Evolutionary conservation across 2,888 invertebrate genomes (phyloP).

Genomic region (Seladonia tumulorum): DNA sequence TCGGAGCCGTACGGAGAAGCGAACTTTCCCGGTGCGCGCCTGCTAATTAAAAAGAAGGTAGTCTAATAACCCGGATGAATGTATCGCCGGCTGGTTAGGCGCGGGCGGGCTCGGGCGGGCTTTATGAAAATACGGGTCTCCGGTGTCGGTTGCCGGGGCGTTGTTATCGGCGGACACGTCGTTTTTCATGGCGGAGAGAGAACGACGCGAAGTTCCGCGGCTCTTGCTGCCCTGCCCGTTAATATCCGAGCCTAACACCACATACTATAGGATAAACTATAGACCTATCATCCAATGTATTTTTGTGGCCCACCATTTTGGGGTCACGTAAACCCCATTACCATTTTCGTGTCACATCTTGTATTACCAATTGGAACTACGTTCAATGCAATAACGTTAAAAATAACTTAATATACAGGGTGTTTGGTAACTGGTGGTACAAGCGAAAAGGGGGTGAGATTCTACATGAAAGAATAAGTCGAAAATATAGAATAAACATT

Average conservation of each 20-base stretch:
- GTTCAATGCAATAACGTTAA: no score
- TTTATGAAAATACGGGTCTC: conserved; percentile 63
- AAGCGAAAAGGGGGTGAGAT: no score
- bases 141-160: conserved; percentile 13
- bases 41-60: conserved; percentile 63
- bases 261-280: no score
- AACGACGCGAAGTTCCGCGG: conserved; percentile 30
- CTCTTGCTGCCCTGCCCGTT: not conserved
- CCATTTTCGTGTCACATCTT: no score
- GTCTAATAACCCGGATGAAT: conserved; percentile 65
- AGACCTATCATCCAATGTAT: no score
- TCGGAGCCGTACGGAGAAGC: conserved; percentile 12
- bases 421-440: no score
- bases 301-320: no score
- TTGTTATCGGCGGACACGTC: conserved; percentile 36
- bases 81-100: conserved; percentile 38
- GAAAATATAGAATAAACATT: no score
- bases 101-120: not conserved
- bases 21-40: conserved; percentile 2
- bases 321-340: no score
- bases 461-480: no score
- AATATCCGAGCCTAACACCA: conserved; percentile 14
- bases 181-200: conserved; percentile 30
- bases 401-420: no score
- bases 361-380: no score